Evolutionary conservation across 35 echinoderm and acorn worm species (phyloP).

Genomic region (Heliocidaris tuberculata): DNA sequence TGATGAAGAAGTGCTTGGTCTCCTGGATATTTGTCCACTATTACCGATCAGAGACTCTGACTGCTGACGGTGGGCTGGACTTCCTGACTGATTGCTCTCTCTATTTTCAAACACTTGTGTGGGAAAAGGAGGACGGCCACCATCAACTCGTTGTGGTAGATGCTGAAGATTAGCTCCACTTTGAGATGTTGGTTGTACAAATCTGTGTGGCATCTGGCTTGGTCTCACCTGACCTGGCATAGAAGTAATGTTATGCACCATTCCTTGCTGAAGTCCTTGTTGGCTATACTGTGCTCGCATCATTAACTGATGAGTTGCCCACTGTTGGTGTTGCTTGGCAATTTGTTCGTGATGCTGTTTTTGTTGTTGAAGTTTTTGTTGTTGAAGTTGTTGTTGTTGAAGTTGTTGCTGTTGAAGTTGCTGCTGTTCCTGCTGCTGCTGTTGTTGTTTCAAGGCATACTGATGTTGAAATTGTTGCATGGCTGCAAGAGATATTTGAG

Average conservation of each 20-base stretch:
- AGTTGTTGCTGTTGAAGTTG: slow-evolving; percentile 40
- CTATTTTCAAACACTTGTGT: background rate
- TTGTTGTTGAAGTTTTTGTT: slow-evolving; percentile 25
- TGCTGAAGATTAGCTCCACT: slow-evolving; percentile 10
- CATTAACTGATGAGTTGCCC: slow-evolving; percentile 25
- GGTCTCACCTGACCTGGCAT: background rate
- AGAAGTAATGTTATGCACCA: background rate
- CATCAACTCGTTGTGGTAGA: background rate
- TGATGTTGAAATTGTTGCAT: slow-evolving; percentile 36
- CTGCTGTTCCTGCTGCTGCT: background rate
- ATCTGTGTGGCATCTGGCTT: background rate
- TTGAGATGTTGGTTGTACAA: background rate
- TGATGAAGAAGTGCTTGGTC: background rate
- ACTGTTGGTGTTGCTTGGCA: slow-evolving; percentile 31
- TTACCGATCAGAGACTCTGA: background rate
- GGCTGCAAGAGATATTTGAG: background rate
- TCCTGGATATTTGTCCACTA: background rate
- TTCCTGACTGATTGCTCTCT: background rate
- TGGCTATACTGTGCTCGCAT: background rate
- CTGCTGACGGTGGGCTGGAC: background rate
- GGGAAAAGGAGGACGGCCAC: background rate
- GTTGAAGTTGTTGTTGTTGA: background rate
- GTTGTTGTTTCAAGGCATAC: background rate
- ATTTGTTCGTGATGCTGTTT: slow-evolving; percentile 29
- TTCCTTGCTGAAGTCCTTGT: background rate